Conservation (phyloP, 2,797 vertebrate genomes). For the Gallinago solitaria region DNA sequence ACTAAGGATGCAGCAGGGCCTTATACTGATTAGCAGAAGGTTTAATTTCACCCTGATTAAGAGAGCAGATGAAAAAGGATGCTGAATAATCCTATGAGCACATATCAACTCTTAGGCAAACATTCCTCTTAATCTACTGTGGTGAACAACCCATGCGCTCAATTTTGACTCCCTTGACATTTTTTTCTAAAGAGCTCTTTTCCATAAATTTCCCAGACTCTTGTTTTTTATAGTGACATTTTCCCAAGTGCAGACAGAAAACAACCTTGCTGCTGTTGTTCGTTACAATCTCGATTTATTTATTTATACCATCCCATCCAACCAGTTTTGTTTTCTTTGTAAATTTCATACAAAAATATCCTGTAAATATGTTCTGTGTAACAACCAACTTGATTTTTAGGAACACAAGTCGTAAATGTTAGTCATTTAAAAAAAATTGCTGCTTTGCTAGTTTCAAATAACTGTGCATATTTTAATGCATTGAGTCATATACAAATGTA, state of each 20-base stretch:
- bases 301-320: neutral
- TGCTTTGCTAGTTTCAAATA: neutral
- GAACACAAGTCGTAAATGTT: neutral
- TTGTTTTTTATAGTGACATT: neutral
- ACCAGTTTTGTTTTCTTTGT: neutral
- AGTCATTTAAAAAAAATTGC: neutral
- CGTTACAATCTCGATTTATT: neutral
- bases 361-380: neutral
- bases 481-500: neutral
- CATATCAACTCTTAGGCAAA: neutral
- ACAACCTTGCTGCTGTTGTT: neutral
- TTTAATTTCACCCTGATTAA: constrained; percentile 5
- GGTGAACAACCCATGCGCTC: neutral
- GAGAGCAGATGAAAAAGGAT: neutral
- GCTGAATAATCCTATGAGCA: neutral
- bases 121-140: neutral
- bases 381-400: neutral
- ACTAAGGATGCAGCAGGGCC: neutral
- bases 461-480: neutral
- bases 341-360: neutral
- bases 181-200: neutral
- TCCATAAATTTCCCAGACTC: neutral
- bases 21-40: neutral
- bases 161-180: neutral
- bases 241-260: neutral